A percentile compares a stretch with the other conserved stretches of the same genome.
phyloP scores from a whole-genome alignment of 2,797 vertebrate genomes.

The Crenichthys baileyi region DNA sequence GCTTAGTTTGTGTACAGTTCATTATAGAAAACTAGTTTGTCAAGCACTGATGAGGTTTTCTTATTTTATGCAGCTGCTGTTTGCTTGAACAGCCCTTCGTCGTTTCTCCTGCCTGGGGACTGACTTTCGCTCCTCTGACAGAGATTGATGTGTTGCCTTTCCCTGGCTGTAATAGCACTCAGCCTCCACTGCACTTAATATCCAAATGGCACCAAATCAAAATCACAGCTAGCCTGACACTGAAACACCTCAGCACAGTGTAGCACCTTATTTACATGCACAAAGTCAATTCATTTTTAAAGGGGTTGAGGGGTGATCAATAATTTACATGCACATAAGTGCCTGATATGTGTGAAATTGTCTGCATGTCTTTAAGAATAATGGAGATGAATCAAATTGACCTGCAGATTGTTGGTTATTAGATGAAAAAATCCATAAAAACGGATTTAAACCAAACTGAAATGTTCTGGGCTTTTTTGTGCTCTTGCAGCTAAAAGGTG shows the following conservation, averaged over 20 bases:
- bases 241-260: conserved; percentile 49
- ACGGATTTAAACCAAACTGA: conserved; percentile 51
- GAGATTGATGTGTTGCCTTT: conserved; percentile 71
- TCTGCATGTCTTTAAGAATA: conserved; percentile 43
- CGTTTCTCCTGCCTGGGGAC: conserved; percentile 50
- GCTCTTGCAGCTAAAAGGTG: conserved; percentile 27
- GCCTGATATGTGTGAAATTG: conserved; percentile 59
- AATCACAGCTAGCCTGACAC: conserved; percentile 50
- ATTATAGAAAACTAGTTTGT: conserved; percentile 38
- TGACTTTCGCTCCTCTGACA: conserved; percentile 67
- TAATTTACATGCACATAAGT: conserved; percentile 67
- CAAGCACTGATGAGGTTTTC: conserved; percentile 45
- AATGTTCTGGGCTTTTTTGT: conserved; percentile 18
- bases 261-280: conserved; percentile 66
- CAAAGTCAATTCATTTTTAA: conserved; percentile 32
- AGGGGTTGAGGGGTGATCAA: conserved; percentile 57
- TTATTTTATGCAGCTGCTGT: conserved; percentile 48
- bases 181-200: conserved; percentile 73
- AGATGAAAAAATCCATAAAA: conserved; percentile 47
- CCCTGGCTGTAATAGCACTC: conserved; percentile 60
- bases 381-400: conserved; percentile 50
- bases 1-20: conserved; percentile 25
- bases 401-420: conserved; percentile 44
- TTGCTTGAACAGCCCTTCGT: conserved; percentile 30
- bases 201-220: conserved; percentile 74